Conservation (phyloP, 2,797 vertebrate species). For the Rhinella marina region DNA sequence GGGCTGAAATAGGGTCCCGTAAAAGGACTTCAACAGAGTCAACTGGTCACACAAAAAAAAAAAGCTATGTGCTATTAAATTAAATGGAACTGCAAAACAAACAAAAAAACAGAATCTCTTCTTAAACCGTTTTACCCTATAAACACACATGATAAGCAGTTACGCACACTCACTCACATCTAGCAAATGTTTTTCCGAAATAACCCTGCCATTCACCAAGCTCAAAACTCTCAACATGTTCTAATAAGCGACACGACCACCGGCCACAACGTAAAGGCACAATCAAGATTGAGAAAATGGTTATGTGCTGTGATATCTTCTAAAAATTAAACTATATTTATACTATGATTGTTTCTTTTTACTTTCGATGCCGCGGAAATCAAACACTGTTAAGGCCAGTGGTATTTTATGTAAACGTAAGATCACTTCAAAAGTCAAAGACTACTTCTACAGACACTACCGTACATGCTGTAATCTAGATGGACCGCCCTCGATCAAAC, state of each 20-base stretch:
- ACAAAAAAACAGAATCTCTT: background rate
- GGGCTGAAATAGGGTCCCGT: too few species aligned
- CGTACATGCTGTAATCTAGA: background rate
- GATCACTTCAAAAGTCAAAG: background rate
- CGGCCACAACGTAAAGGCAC: constrained; percentile 42
- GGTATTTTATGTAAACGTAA: background rate
- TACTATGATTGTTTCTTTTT: too few species aligned
- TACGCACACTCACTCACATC: background rate
- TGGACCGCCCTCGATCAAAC: too few species aligned
- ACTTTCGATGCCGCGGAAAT: background rate
- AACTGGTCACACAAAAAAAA: too few species aligned
- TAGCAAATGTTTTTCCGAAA: background rate
- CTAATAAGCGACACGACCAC: background rate
- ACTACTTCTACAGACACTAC: background rate
- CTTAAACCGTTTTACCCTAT: background rate
- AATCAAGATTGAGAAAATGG: background rate
- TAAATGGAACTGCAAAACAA: background rate
- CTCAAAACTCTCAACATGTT: background rate
- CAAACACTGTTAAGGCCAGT: background rate
- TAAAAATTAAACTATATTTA: background rate
- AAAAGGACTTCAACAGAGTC: too few species aligned
- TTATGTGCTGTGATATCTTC: background rate
- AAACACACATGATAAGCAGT: background rate
- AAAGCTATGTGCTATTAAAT: background rate
- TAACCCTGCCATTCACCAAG: background rate